Evolutionary conservation across 2,113 vertebrate genomes (phyloP).

Genomic region (Ageneiosus marmoratus): DNA sequence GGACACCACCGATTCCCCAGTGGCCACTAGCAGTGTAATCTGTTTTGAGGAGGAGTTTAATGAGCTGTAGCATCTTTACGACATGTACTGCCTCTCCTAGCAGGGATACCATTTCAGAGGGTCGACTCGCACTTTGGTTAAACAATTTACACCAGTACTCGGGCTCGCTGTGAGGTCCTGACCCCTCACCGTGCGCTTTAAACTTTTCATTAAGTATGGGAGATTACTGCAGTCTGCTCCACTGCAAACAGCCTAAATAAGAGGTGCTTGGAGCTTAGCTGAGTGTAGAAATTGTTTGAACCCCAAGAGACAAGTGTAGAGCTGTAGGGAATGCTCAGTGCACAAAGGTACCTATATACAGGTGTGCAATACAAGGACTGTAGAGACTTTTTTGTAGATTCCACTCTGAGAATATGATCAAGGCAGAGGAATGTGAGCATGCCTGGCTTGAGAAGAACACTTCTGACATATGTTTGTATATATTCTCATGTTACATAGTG

Average conservation of each 20-base stretch:
- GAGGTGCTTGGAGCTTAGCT: conserved; percentile 49
- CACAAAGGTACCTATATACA: conserved; percentile 20
- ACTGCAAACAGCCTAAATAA: conserved; percentile 55
- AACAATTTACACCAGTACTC: conserved; percentile 61
- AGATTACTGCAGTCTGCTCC: conserved; percentile 54
- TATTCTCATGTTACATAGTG: background rate
- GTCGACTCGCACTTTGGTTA: conserved; percentile 57
- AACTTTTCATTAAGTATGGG: conserved; percentile 64
- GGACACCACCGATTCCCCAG: conserved; percentile 46
- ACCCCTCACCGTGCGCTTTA: conserved; percentile 56
- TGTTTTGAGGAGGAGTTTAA: conserved; percentile 62
- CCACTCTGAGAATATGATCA: conserved; percentile 4
- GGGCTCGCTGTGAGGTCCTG: conserved; percentile 52
- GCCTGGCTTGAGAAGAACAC: background rate
- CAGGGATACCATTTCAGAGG: conserved; percentile 57
- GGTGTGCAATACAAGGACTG: conserved; percentile 10
- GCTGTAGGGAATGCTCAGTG: conserved; percentile 46
- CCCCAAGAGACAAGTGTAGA: conserved; percentile 45
- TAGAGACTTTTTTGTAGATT: conserved; percentile 17
- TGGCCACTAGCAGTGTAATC: conserved; percentile 58
- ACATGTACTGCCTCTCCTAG: conserved; percentile 52
- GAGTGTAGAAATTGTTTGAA: conserved; percentile 51
- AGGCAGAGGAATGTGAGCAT: background rate
- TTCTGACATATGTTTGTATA: background rate
- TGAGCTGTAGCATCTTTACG: conserved; percentile 61